These are phyloP conservation scores for Psittacus erithacus DNA, from an alignment of 2,113 vertebrate genomes.

Conservation along the genomic window DNA sequence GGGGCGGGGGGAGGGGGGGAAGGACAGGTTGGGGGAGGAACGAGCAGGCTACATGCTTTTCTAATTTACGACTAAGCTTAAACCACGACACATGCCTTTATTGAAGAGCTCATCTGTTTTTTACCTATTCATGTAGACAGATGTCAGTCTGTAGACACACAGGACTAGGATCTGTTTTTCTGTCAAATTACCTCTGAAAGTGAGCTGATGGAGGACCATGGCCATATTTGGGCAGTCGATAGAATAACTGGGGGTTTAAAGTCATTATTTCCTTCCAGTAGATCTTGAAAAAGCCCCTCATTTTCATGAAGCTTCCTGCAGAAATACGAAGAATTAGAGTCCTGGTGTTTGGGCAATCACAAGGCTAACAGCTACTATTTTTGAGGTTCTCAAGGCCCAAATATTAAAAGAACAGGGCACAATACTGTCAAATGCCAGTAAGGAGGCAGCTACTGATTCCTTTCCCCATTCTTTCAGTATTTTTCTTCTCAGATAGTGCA, in stretches of 20 bases:
- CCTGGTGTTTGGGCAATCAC: neutral
- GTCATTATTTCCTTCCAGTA: neutral
- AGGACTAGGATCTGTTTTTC: neutral
- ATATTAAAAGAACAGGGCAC: neutral
- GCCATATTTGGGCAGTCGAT: neutral
- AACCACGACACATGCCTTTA: neutral
- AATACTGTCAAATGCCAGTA: neutral
- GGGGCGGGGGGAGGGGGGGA: too few relatives aligned
- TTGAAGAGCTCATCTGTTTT: neutral
- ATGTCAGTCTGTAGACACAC: rapidly evolving
- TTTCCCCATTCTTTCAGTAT: neutral
- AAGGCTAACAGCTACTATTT: neutral
- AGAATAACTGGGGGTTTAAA: neutral
- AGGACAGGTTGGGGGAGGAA: too few relatives aligned
- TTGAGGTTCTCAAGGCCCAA: neutral
- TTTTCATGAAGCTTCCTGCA: neutral
- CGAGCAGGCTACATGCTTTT: too few relatives aligned
- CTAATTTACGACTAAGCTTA: too few relatives aligned
- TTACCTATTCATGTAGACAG: neutral
- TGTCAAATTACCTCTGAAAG: neutral
- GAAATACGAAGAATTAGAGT: neutral
- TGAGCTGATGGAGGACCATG: neutral
- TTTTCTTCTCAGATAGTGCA: neutral
- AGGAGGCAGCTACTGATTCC: neutral
- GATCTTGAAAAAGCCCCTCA: neutral